Conservation (phyloP, 2,113 vertebrate genomes). For the Eretmochelys imbricata region DNA sequence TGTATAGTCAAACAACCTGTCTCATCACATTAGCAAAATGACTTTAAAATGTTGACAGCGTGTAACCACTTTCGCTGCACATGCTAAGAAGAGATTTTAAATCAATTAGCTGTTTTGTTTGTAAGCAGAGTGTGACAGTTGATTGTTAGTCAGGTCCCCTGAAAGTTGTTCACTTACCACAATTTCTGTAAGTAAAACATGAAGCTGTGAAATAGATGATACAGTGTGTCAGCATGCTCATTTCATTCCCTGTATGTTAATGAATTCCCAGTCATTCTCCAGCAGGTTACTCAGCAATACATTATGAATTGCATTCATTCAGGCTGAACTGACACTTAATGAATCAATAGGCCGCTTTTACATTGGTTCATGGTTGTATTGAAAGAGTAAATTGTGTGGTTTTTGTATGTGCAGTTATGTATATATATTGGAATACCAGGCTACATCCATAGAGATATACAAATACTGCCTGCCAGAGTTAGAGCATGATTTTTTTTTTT, state of each 20-base stretch:
- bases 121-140: conserved; percentile 50
- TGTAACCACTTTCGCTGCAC: conserved; percentile 31
- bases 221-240: neutral
- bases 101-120: conserved; percentile 66
- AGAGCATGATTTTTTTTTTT: rapidly evolving
- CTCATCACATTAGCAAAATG: conserved; percentile 61
- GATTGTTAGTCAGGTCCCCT: conserved; percentile 32
- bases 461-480: neutral
- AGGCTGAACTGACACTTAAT: neutral
- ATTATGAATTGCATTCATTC: conserved; percentile 19
- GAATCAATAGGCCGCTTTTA: conserved; percentile 19
- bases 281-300: neutral
- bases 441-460: neutral
- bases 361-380: neutral
- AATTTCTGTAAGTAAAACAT: conserved; percentile 30
- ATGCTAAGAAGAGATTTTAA: conserved; percentile 53
- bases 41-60: conserved; percentile 51
- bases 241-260: conserved; percentile 5
- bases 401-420: neutral
- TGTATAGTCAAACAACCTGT: conserved; percentile 54
- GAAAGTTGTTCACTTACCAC: conserved; percentile 11
- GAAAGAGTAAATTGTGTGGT: neutral
- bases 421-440: neutral
- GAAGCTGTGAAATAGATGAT: conserved; percentile 1
- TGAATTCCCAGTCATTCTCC: conserved; percentile 20